Evolutionary conservation across 2,888 invertebrate genomes (phyloP).

Genomic region (Carpatolechia fugitivella): DNA sequence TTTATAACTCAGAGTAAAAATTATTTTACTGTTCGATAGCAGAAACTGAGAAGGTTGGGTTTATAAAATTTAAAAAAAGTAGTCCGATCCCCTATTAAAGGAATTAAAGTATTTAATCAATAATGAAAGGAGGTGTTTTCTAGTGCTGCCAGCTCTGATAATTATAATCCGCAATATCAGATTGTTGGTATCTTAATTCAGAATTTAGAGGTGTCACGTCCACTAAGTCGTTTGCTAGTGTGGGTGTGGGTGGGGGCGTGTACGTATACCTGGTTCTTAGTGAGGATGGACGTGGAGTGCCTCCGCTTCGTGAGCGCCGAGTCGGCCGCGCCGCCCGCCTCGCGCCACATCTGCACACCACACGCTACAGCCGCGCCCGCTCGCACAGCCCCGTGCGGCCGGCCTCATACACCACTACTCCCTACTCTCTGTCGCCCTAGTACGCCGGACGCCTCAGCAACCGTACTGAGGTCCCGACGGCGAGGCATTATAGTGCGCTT

Average conservation of each 20-base stretch:
- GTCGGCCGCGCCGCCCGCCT: constrained; percentile 50
- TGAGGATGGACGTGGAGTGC: constrained; percentile 86
- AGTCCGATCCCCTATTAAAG: no score
- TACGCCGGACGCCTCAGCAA: constrained; percentile 45
- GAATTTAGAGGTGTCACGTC: constrained; percentile 6
- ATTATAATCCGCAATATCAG: no score
- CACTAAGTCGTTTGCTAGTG: not conserved
- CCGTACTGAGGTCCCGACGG: constrained; percentile 45
- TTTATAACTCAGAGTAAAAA: no score
- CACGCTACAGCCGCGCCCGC: constrained; percentile 39
- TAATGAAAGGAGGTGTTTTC: no score
- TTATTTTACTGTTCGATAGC: no score
- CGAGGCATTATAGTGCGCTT: constrained; percentile 41
- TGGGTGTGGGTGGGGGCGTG: not conserved
- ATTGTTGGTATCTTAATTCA: not conserved
- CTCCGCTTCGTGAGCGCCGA: constrained; percentile 85
- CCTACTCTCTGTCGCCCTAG: constrained; percentile 6
- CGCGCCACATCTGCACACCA: constrained; percentile 59
- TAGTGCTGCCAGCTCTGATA: no score
- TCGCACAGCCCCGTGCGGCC: not conserved
- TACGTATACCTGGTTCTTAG: constrained; percentile 79
- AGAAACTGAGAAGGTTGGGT: no score
- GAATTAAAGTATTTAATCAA: no score
- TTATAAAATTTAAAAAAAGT: no score
- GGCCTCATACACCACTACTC: not conserved